These are phyloP conservation scores for Diacarnus erythraeanus DNA, from an alignment of 37 sponge, comb jelly and placozoan species.

Conservation along the genomic window DNA sequence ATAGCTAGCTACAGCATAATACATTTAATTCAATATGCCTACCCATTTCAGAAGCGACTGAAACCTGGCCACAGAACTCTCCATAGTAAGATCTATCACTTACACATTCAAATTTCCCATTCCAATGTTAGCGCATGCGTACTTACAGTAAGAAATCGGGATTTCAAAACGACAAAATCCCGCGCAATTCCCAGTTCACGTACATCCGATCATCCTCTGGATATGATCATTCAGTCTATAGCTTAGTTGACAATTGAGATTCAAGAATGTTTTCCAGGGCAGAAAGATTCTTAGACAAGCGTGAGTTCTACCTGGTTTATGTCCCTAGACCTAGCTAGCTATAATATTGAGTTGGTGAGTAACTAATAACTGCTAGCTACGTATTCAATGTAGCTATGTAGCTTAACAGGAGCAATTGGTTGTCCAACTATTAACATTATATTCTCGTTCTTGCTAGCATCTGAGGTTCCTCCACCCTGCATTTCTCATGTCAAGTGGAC, in stretches of 20 bases:
- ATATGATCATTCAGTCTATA: too few relatives aligned
- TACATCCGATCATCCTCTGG: background rate
- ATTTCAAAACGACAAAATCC: background rate
- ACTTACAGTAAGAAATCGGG: background rate
- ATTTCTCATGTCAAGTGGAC: conserved; percentile 25
- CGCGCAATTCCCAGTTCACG: background rate
- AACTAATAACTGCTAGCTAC: background rate
- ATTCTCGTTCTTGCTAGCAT: conserved; percentile 5
- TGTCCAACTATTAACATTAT: too few relatives aligned
- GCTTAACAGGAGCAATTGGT: too few relatives aligned
- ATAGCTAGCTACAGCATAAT: background rate
- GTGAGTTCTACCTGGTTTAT: conserved; percentile 4
- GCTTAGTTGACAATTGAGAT: background rate
- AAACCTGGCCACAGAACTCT: conserved; percentile 2
- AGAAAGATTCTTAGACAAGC: conserved; percentile 40
- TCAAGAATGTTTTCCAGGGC: conserved; percentile 47
- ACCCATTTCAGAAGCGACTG: conserved; percentile 42
- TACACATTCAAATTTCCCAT: background rate
- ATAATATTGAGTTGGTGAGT: too few relatives aligned
- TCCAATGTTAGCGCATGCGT: background rate
- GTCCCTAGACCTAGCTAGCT: too few relatives aligned
- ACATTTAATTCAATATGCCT: background rate
- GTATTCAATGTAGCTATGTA: background rate
- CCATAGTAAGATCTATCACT: background rate
- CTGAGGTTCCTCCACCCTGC: conserved; percentile 27